phyloP scores from a whole-genome alignment of 1,140 invertebrate genomes.

The Dryas iulia region DNA sequence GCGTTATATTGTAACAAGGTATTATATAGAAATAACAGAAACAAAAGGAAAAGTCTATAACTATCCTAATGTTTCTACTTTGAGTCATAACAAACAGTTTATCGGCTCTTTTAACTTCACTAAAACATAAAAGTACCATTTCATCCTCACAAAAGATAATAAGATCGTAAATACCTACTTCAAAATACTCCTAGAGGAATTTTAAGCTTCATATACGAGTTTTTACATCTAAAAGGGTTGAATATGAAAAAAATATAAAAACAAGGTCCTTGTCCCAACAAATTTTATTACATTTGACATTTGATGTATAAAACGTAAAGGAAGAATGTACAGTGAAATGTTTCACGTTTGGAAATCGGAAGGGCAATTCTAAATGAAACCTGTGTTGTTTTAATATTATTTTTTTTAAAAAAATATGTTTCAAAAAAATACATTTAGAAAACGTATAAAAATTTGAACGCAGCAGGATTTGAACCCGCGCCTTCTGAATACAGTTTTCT shows the following conservation, averaged over 20 bases:
- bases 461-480: no score
- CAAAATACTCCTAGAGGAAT: slow-evolving; percentile 56
- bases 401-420: no score
- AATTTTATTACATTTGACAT: slow-evolving; percentile 65
- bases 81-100: slow-evolving; percentile 23
- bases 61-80: slow-evolving; percentile 1
- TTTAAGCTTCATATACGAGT: slow-evolving; percentile 38
- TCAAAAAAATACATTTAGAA: no score
- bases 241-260: slow-evolving; percentile 54
- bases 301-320: slow-evolving; percentile 53
- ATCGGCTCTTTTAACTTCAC: slow-evolving; percentile 25
- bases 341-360: background rate
- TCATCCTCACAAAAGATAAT: slow-evolving; percentile 51
- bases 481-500: no score
- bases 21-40: background rate
- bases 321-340: background rate
- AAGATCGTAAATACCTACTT: slow-evolving; percentile 56
- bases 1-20: background rate
- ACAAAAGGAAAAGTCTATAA: background rate
- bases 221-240: slow-evolving; percentile 61
- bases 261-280: slow-evolving; percentile 54
- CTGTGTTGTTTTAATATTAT: background rate
- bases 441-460: no score
- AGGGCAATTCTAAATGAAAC: background rate
- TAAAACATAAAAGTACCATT: slow-evolving; percentile 34